Evolutionary conservation across 2,888 invertebrate species (phyloP).

Genomic region (Girardia tigrina): DNA sequence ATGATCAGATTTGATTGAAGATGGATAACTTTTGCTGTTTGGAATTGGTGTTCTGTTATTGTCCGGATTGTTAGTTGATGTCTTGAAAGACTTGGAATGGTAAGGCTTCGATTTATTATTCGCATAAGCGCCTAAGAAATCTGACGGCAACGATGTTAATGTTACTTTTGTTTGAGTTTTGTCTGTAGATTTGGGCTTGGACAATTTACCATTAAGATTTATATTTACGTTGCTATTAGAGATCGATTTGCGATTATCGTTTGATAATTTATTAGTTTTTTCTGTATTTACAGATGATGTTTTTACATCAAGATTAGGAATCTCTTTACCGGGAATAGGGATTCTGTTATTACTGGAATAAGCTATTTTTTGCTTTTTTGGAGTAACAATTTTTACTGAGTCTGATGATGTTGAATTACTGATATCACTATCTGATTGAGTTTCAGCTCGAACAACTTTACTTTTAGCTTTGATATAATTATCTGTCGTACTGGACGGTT

Average conservation of each 20-base stretch:
- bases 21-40: neutral
- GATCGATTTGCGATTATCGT: neutral
- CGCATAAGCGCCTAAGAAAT: neutral
- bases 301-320: neutral
- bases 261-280: neutral
- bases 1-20: neutral
- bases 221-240: neutral
- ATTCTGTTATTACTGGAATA: neutral
- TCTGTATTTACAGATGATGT: neutral
- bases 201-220: neutral
- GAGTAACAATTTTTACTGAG: neutral
- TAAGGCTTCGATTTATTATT: conserved; percentile 18
- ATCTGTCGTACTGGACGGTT: neutral
- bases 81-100: conserved; percentile 11
- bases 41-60: neutral
- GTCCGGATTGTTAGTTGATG: neutral
- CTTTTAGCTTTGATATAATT: neutral
- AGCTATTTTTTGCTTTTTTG: neutral
- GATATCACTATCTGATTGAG: conserved; percentile 1
- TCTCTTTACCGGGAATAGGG: neutral
- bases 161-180: neutral
- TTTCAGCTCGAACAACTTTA: neutral
- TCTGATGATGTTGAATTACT: conserved; percentile 2
- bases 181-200: neutral
- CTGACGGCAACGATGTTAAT: neutral